Conservation (phyloP, 2,113 vertebrate genomes). For the Salvelinus alpinus region DNA sequence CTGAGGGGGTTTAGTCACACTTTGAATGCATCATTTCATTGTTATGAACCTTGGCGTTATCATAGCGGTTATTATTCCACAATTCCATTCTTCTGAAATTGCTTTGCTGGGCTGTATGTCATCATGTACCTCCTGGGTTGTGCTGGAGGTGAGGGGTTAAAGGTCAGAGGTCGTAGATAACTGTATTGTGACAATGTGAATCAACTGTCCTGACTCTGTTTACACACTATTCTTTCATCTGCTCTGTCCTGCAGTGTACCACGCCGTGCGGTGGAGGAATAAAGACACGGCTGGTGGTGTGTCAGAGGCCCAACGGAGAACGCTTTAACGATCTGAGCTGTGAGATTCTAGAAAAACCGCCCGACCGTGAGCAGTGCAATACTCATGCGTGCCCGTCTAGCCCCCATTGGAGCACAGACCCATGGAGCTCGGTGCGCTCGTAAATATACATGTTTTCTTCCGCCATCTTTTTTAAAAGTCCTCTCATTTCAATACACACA, state of each 20-base stretch:
- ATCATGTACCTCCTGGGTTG: too few relatives aligned
- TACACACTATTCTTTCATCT: slow-evolving; percentile 20
- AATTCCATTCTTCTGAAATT: background rate
- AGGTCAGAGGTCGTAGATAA: background rate
- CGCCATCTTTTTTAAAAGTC: slow-evolving; percentile 14
- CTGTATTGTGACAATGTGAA: background rate
- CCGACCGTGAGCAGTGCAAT: slow-evolving; percentile 96
- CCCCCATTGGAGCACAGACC: slow-evolving; percentile 88
- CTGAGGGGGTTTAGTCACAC: too few relatives aligned
- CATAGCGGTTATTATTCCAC: background rate
- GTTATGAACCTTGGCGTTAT: background rate
- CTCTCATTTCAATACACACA: slow-evolving; percentile 22
- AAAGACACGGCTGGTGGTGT: slow-evolving; percentile 90
- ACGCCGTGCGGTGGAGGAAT: slow-evolving; percentile 90
- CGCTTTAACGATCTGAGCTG: slow-evolving; percentile 95
- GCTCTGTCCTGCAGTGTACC: slow-evolving; percentile 78
- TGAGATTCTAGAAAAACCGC: slow-evolving; percentile 95
- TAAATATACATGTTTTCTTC: slow-evolving; percentile 70
- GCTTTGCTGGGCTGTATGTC: too few relatives aligned
- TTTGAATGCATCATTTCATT: too few relatives aligned
- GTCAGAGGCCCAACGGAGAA: slow-evolving; percentile 90
- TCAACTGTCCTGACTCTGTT: background rate
- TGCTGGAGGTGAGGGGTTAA: too few relatives aligned
- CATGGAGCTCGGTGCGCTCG: slow-evolving; percentile 97
- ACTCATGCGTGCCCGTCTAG: slow-evolving; percentile 86